Conservation (phyloP, 2,113 vertebrate species). For the Syrrhaptes paradoxus region DNA sequence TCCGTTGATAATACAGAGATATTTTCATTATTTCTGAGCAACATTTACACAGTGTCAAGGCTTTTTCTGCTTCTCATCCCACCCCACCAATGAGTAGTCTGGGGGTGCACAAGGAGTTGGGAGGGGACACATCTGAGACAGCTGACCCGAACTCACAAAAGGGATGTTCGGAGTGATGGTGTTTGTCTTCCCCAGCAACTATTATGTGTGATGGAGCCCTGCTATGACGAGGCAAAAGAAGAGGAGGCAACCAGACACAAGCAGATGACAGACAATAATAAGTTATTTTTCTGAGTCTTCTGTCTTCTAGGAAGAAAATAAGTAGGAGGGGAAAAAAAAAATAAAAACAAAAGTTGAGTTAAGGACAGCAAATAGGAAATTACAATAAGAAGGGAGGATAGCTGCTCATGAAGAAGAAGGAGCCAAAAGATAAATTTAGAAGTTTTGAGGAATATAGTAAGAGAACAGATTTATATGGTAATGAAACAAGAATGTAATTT, state of each 20-base stretch:
- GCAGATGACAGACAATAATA: neutral
- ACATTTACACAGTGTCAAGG: too few relatives aligned
- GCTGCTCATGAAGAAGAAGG: neutral
- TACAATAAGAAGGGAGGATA: neutral
- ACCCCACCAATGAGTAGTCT: too few relatives aligned
- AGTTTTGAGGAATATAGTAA: neutral
- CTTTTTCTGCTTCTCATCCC: too few relatives aligned
- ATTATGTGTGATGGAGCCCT: too few relatives aligned
- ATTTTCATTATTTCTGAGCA: too few relatives aligned
- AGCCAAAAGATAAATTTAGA: neutral
- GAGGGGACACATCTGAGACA: too few relatives aligned
- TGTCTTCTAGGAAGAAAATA: neutral
- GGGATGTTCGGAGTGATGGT: too few relatives aligned
- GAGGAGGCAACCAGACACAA: neutral
- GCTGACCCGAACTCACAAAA: too few relatives aligned
- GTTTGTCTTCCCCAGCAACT: too few relatives aligned
- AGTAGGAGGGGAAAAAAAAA: too few relatives aligned
- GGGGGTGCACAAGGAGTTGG: too few relatives aligned
- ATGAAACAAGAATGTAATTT: neutral
- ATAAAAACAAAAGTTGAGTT: neutral
- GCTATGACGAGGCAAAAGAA: neutral
- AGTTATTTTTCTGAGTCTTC: neutral
- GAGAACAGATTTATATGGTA: neutral
- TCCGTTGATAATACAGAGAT: too few relatives aligned
- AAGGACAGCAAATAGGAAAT: neutral